Evolutionary conservation across 2,797 vertebrate species (phyloP), one percentile per base, ranked within the genome.

Genomic region (Dicrostonyx torquatus): DNA sequence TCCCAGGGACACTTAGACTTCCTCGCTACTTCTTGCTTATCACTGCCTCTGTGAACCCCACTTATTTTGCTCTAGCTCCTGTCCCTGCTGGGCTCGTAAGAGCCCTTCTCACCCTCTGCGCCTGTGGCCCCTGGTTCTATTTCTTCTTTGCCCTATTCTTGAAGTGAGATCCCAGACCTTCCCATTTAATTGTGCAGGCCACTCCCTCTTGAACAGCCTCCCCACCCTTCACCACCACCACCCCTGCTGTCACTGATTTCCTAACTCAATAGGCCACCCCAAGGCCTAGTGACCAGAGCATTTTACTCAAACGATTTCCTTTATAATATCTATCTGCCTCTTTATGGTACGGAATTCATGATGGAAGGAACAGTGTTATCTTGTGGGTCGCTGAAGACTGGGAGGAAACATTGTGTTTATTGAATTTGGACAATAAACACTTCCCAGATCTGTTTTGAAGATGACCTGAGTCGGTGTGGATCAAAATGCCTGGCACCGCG

Each of bases 341-440:
- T 31, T n/a, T 14, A 43, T 58, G 48, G 13, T 5, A 62, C 0
- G 9, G 72, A 64, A 50, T 13, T 55, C 64, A 0, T 5, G 45
- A 29, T 1, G 26, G 11, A 5, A 75, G 14, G 50, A 15, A n/a
- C 31, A 13, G n/a, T 5, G 2, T 18, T 22, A 0, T n/a, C 15
- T 85, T 64, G 17, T 60, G 45, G 26, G 75, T 11, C 40, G 12
- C 3, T 18, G 31, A 48, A 76, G 1, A 22, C 68, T 68, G 7
- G 40, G 34, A 78, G 37, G 48, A 76, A 50, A 89, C 9, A 5
- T 55, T 7, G 29, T 84, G 29, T 62, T n/a, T 89, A 26, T 53
- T 80, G 75, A 64, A 48, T 53, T 31, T 45, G 34, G 85, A 43
- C 66, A 72, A 40, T 11, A 60, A 15, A 18, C 24, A 8, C 40